Base-by-base conservation (phyloP, 2,797 vertebrate species). In the Myioborus melanocephalus region DNA sequence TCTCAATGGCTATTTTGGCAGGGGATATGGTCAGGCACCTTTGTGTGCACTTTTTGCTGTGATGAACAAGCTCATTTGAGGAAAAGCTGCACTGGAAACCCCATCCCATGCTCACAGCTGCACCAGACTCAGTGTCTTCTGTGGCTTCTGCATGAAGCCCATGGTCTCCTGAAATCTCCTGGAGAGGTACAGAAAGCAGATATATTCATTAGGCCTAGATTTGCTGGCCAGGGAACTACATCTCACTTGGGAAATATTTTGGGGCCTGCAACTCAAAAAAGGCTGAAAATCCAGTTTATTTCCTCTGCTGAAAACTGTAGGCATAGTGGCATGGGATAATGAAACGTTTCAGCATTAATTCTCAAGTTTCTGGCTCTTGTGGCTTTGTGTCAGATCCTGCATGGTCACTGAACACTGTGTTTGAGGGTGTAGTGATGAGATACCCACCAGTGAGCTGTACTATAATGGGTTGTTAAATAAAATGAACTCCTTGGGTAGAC, bases 361-460 rank as follows among this genome's bases (percentile, higher is more conserved):
- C 92, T 95, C 82, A 52, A 49, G 73, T 88, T 94, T 85, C 86
- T 92, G 92, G 80, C 80, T 94, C 92, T 92, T 95, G 96, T 95
- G 96, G 95, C 57, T 96, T 94, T 89, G 56, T 91, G 83, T 94
- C 83, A 94, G 95, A 88, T 94, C 84, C 93, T 87, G 69, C 52
- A 46, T 89, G 88, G 85, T 85, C 83, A 50, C 20, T 87, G 83
- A 90, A 76, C 73, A 52, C 66, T 3, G 37, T 73, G 70, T 89
- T 95, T 87, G 95, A 95, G 95, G 92, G 89, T 80, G 87, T 66
- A 50, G 59, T 44, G 91, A 92, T 90, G 94, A 95, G 92, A 83
- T 79, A 89, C 79, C 82, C 78, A 92, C 71, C 94, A 96, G 84
- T 75, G 77, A 94, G 80, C 71, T 96, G 71, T 82, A 39, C 69